These are phyloP conservation scores for Deroptyus accipitrinus DNA, from an alignment of 2,113 vertebrate species.

Conservation along the genomic window DNA sequence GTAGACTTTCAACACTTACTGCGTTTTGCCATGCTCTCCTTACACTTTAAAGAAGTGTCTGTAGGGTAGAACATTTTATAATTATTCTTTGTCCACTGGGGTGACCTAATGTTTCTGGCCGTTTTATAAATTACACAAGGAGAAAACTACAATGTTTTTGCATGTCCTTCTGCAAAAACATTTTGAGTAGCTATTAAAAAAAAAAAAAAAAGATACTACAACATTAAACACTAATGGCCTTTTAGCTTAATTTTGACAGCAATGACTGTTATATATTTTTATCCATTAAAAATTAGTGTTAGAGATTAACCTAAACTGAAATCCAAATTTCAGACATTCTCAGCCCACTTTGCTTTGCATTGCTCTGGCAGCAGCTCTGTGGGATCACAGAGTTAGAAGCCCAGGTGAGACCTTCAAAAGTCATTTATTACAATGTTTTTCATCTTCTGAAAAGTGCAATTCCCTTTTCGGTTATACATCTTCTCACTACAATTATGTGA, in stretches of 20 bases:
- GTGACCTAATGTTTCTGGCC: neutral
- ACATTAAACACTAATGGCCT: neutral
- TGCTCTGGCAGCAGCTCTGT: neutral
- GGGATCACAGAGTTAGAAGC: neutral
- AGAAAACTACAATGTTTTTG: neutral
- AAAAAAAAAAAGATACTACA: neutral
- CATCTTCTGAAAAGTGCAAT: neutral
- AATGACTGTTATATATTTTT: neutral
- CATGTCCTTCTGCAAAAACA: neutral
- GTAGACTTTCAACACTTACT: neutral
- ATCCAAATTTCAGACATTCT: neutral
- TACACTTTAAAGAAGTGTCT: neutral
- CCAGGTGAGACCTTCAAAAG: neutral
- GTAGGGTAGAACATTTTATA: neutral
- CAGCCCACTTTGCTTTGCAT: neutral
- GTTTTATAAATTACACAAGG: neutral
- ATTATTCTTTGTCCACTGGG: neutral
- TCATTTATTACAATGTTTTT: constrained; percentile 13
- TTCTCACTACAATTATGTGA: neutral
- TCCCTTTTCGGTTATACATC: neutral
- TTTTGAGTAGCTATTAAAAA: neutral
- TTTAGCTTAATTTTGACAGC: neutral
- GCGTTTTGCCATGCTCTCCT: neutral
- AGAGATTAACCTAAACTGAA: neutral
- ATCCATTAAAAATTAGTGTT: neutral